These are phyloP conservation scores for Garrulus glandarius DNA, from an alignment of 2,797 vertebrate species.

Conservation along the genomic window DNA sequence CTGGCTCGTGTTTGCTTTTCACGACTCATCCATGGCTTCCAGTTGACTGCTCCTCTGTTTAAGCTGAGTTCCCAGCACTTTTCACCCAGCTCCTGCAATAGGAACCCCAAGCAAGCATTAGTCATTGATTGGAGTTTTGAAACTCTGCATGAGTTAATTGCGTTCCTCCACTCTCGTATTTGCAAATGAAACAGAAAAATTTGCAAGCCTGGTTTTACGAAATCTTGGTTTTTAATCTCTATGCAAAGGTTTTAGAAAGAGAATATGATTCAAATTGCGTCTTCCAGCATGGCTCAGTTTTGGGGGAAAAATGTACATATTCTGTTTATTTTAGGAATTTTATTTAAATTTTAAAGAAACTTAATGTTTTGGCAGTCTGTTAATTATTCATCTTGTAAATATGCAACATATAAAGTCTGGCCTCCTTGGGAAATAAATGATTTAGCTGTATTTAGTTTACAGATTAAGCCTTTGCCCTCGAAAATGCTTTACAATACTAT, in stretches of 20 bases:
- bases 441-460: background rate
- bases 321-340: background rate
- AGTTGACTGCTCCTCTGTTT: background rate
- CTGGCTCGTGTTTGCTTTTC: background rate
- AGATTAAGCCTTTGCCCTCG: background rate
- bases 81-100: background rate
- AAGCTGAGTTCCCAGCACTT: background rate
- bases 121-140: background rate
- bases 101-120: background rate
- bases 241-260: background rate
- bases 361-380: background rate
- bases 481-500: background rate
- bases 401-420: background rate
- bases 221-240: background rate
- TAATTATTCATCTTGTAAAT: background rate
- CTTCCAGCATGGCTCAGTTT: background rate
- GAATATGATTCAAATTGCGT: background rate
- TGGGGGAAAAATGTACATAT: fast-evolving
- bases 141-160: background rate
- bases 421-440: background rate
- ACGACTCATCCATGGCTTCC: background rate
- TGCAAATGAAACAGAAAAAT: background rate
- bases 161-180: fast-evolving
- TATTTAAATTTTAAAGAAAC: background rate
- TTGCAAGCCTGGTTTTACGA: background rate